Evolutionary conservation across 2,888 invertebrate species (phyloP), one percentile per base, ranked within the genome.

Genomic region (Apodemia duryi): DNA sequence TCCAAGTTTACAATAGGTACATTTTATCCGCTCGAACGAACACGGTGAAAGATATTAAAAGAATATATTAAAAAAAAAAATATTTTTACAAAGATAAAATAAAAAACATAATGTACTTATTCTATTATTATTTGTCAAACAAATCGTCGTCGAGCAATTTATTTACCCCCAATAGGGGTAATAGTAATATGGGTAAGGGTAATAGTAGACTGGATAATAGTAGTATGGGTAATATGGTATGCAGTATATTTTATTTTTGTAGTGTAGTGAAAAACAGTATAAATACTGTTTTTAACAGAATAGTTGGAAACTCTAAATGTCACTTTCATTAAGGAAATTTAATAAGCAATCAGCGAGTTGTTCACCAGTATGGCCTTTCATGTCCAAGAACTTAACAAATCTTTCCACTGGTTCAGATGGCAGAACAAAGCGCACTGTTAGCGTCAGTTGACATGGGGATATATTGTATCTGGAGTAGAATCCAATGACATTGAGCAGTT

Each of bases 101-200:
- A 62, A 63, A n/a, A 11, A 10, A 61, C 7, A 21, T 61, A 43
- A 43, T 43, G 4, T 43, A 43, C 13, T 21, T 21, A 49, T 6
- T n/a, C 1, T 49, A 49, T 49, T n/a, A 49, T 97, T 69, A 99
- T 98, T 92, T 98, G 5, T 98, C 78, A 96, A 95, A 71, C 99
- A 93, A 38, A 98, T 95, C 13, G 93, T 91, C 65, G 96, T 86
- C 32, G 97, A 93, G 64, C 92, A 93, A 65, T 94, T 94, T 79
- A 97, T 62, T 63, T 71, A 73, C 43, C 75, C 74, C n/a, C 71
- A 74, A 54, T 71, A 71, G 1, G 69, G 72, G 63, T 69, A 74
- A 28, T 75, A 74, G 63, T 68, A 70, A 41, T 73, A 74, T 64
- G 71, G 71, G 65, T 70, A 73, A 7, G 73, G 73, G 66, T 74